These are phyloP conservation scores for Cryptoblepharus egeriae DNA, from an alignment of 2,797 vertebrate genomes.

Conservation along the genomic window DNA sequence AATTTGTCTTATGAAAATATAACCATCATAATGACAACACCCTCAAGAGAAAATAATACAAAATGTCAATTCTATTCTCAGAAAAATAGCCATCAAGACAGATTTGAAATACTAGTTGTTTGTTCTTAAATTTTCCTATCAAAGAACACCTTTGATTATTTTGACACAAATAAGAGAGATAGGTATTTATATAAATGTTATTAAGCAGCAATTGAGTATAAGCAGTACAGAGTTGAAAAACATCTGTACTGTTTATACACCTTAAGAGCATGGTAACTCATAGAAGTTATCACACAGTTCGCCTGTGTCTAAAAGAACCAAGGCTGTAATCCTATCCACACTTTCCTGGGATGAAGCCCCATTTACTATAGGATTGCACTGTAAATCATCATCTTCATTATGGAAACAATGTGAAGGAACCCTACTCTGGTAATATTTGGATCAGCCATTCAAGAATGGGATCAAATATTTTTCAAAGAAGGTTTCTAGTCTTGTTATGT, in stretches of 20 bases:
- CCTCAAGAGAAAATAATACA: neutral
- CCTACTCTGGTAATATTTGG: neutral
- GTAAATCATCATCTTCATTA: neutral
- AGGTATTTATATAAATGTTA: neutral
- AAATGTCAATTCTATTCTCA: neutral
- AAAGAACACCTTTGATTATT: neutral
- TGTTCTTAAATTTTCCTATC: neutral
- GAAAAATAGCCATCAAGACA: neutral
- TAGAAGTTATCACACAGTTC: neutral
- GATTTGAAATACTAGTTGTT: neutral
- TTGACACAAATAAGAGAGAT: neutral
- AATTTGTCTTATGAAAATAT: neutral
- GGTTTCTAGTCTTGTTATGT: neutral
- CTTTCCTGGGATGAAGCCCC: no score
- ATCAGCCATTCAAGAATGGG: neutral
- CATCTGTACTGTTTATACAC: neutral
- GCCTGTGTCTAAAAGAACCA: neutral
- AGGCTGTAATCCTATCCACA: no score
- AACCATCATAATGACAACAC: neutral
- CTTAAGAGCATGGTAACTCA: neutral
- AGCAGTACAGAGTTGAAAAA: no score
- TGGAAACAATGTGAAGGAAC: neutral
- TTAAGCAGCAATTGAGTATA: neutral
- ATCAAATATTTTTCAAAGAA: neutral
- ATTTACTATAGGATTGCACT: no score